These are phyloP conservation scores for Boleophthalmus pectinirostris DNA, from an alignment of 2,113 vertebrate species.

Conservation along the genomic window DNA sequence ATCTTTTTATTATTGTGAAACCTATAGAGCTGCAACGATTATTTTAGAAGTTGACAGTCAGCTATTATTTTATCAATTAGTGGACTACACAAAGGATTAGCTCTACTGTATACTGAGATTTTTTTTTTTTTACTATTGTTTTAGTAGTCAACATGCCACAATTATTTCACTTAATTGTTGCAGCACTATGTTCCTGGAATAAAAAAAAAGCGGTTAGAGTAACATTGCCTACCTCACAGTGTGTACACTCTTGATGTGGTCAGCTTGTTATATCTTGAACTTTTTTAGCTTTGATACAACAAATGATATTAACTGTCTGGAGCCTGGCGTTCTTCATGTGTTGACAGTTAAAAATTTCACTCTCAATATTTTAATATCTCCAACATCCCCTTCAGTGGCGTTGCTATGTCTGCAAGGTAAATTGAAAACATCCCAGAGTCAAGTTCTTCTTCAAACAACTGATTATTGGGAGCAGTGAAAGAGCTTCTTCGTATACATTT, in stretches of 20 bases:
- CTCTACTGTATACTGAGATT: too few relatives aligned
- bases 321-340: background rate
- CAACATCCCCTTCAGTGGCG: background rate
- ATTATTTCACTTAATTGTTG: too few relatives aligned
- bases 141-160: too few relatives aligned
- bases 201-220: background rate
- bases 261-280: background rate
- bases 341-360: background rate
- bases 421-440: slow-evolving; percentile 17
- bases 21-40: too few relatives aligned
- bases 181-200: background rate
- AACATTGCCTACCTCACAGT: background rate
- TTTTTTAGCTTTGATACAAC: background rate
- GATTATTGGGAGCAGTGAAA: background rate
- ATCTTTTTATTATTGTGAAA: too few relatives aligned
- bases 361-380: slow-evolving; percentile 5
- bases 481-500: background rate
- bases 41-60: too few relatives aligned
- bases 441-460: slow-evolving; percentile 25
- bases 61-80: too few relatives aligned
- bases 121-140: too few relatives aligned
- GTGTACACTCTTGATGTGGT: background rate
- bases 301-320: background rate
- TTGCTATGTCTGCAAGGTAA: slow-evolving; percentile 1
- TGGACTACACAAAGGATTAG: too few relatives aligned